phyloP scores from a whole-genome alignment of 2,797 vertebrate species.

The Delichon dasypus region DNA sequence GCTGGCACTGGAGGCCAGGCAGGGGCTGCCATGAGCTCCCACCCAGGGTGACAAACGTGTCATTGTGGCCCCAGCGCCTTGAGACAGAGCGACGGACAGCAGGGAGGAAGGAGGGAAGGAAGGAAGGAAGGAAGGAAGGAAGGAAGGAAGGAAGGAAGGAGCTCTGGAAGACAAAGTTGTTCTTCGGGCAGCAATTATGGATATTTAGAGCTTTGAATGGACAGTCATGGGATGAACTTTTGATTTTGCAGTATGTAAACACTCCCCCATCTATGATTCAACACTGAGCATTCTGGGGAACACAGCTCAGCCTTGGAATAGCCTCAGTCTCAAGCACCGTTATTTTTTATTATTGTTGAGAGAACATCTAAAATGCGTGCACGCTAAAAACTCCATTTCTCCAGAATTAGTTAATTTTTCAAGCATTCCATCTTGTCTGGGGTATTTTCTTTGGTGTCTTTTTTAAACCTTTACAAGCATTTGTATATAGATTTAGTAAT shows the following conservation, averaged over 20 bases:
- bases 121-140: constrained; percentile 44
- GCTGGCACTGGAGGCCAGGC: neutral
- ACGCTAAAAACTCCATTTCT: neutral
- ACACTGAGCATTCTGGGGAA: neutral
- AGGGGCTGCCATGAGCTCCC: neutral
- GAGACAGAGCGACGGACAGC: neutral
- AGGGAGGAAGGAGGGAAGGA: constrained; percentile 13
- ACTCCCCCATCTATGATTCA: neutral
- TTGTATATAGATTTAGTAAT: constrained; percentile 26
- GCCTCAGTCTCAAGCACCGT: neutral
- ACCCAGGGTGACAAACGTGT: neutral
- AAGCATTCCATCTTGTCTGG: neutral
- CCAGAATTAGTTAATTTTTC: constrained; percentile 3
- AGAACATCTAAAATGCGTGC: neutral
- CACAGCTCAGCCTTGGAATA: neutral
- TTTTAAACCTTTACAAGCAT: neutral
- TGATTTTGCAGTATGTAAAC: neutral
- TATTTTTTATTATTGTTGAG: neutral
- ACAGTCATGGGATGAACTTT: neutral
- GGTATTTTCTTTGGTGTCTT: neutral
- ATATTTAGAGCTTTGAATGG: constrained; percentile 52
- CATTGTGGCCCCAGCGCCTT: neutral
- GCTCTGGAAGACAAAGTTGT: constrained; percentile 46
- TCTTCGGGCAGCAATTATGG: constrained; percentile 49
- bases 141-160: constrained; percentile 47